phyloP scores from a whole-genome alignment of 1,140 invertebrate genomes.

The Patella vulgata region DNA sequence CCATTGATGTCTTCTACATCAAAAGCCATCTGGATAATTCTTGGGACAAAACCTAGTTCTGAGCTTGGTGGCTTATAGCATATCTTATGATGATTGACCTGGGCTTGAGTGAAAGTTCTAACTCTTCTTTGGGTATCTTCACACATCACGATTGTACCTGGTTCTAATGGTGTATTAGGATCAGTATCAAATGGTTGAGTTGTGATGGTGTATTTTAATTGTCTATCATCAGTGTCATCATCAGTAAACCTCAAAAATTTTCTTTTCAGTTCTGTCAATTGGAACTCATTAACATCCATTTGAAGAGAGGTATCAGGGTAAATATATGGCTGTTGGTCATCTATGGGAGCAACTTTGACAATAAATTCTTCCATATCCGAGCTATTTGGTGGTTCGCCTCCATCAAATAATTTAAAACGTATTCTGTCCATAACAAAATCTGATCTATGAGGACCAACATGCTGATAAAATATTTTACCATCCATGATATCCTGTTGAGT shows the following conservation, averaged over 20 bases:
- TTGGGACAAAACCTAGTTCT: slow-evolving; percentile 62
- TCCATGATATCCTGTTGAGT: slow-evolving; percentile 65
- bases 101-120: slow-evolving; percentile 61
- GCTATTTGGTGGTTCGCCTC: slow-evolving; percentile 60
- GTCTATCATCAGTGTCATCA: slow-evolving; percentile 58
- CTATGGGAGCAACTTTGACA: slow-evolving; percentile 59
- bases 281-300: slow-evolving; percentile 62
- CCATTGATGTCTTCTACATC: slow-evolving; percentile 62
- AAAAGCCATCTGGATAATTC: slow-evolving; percentile 64
- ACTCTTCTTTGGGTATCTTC: slow-evolving; percentile 54
- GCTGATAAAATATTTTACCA: slow-evolving; percentile 64
- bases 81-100: slow-evolving; percentile 66
- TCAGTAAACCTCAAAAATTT: slow-evolving; percentile 62
- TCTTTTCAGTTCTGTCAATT: slow-evolving; percentile 58
- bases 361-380: slow-evolving; percentile 58
- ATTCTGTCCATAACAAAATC: slow-evolving; percentile 56
- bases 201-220: slow-evolving; percentile 56
- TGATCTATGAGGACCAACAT: slow-evolving; percentile 56
- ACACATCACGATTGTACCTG: slow-evolving; percentile 61
- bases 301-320: slow-evolving; percentile 52
- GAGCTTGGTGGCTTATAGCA: slow-evolving; percentile 64
- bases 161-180: slow-evolving; percentile 47
- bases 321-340: slow-evolving; percentile 64
- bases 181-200: slow-evolving; percentile 60
- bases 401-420: slow-evolving; percentile 58